Base-by-base conservation (phyloP, 2,113 vertebrate genomes). In the Azemiops feae region DNA sequence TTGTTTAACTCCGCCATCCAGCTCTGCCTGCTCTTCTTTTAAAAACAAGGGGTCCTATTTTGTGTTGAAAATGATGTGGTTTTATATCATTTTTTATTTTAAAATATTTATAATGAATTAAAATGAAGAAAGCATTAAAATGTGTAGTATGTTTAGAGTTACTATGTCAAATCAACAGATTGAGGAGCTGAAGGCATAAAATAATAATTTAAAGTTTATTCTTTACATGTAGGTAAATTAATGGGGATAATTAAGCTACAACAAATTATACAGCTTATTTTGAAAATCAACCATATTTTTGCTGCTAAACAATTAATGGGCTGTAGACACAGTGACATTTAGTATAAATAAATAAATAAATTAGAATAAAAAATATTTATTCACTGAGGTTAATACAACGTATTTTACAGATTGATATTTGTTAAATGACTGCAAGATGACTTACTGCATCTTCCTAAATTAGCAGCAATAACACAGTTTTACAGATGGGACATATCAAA, bases 241-340 rank as follows among this genome's bases (percentile, higher is more conserved):
- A 30, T 60, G 58, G 43, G 43, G 3, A 4, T 30, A 47, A 90
- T n/a, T 90, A 64, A 69, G 14, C 8, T 64, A 50, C 10, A 81
- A 93, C 91, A 95, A 95, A 90, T 90, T 91, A 89, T 96, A n/a
- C 52, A 92, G 45, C 87, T 93, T 90, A 1, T 52, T 30, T 95
- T 94, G 89, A 30, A 58, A 93, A 86, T 85, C 89, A 14, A 34
- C 1, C n/a, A 81, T 30, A 94, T 95, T 85, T 85, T 91, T 54
- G 23, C 11, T 25, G 20, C 16, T 39, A 54, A 52, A 23, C 55
- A 27, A 5, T 89, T 14, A 25, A 45, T 89, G 58, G 25, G 57
- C 27, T 64, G 1, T 25, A 89, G 23, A 30, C 43, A 18, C 16
- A 30, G 47, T 53, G 12, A n/a, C 10, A 81, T 39, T 20, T 39